phyloP scores from a whole-genome alignment of 92 coral and sea anemone genomes.

The Porites rus region DNA sequence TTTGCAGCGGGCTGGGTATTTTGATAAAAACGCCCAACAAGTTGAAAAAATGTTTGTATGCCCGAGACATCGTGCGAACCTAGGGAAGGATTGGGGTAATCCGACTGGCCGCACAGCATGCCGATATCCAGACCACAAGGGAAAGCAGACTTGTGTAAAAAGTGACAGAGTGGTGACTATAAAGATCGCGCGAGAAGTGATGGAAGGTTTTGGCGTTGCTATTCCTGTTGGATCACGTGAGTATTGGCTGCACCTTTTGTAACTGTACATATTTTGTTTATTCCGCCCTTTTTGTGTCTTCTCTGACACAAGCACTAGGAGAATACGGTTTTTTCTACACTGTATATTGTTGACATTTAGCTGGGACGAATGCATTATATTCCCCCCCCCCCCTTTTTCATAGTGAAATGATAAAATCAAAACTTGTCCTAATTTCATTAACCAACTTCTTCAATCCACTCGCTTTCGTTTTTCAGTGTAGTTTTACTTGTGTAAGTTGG shows the following conservation, averaged over 20 bases:
- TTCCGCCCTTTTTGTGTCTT: too few species aligned
- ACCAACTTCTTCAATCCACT: too few species aligned
- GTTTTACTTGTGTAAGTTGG: too few species aligned
- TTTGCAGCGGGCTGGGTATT: neutral
- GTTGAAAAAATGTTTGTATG: slow-evolving; percentile 30
- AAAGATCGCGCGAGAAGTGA: slow-evolving; percentile 44
- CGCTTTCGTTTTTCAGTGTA: too few species aligned
- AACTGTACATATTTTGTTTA: too few species aligned
- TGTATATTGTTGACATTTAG: neutral
- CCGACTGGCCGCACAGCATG: too few species aligned
- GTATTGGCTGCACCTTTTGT: neutral
- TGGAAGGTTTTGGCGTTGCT: slow-evolving; percentile 38
- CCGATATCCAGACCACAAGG: slow-evolving; percentile 37
- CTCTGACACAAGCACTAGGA: too few species aligned
- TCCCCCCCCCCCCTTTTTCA: neutral
- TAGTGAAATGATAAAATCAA: too few species aligned
- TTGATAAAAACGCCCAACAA: too few species aligned
- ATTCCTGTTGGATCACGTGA: slow-evolving; percentile 63
- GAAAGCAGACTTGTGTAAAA: slow-evolving; percentile 48
- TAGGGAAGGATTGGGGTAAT: too few species aligned
- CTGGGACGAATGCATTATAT: neutral
- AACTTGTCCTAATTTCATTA: too few species aligned
- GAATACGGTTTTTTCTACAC: neutral
- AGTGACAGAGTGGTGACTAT: slow-evolving; percentile 52
- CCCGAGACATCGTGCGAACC: slow-evolving; percentile 8